Evolutionary conservation across 1,140 invertebrate species (phyloP).

Genomic region (Chironomus tepperi): DNA sequence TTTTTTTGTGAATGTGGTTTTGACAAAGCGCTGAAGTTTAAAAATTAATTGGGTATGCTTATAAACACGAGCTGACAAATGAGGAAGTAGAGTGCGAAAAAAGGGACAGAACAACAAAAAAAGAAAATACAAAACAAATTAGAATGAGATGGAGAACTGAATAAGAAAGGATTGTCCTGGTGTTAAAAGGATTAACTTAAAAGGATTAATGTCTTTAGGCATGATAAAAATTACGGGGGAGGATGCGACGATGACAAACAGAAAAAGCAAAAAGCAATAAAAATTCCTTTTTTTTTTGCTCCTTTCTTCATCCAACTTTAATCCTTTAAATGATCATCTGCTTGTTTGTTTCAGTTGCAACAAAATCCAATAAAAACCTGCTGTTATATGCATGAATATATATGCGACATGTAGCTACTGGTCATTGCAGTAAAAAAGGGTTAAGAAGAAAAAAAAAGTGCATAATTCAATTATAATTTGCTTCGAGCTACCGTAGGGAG

Average conservation of each 20-base stretch:
- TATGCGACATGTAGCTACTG: constrained; percentile 15
- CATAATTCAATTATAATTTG: constrained; percentile 23
- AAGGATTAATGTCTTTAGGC: constrained; percentile 12
- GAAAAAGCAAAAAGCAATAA: constrained; percentile 16
- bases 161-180: not conserved
- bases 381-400: constrained; percentile 1
- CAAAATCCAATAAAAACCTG: constrained; percentile 22
- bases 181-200: constrained; percentile 14
- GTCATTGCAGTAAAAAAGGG: constrained; percentile 18
- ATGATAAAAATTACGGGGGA: not conserved
- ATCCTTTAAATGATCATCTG: constrained; percentile 18
- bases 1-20: no score
- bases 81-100: not conserved
- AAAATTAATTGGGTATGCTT: constrained; percentile 4
- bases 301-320: not conserved
- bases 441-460: constrained; percentile 7
- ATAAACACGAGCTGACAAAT: not conserved
- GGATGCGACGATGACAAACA: not conserved
- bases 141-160: not conserved
- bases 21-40: not conserved
- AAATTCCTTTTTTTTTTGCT: not conserved
- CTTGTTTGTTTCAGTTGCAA: not conserved
- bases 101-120: not conserved
- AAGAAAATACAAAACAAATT: not conserved
- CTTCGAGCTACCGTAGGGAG: not conserved